Evolutionary conservation across 2,888 invertebrate species (phyloP).

Genomic region (Agrochola lota): DNA sequence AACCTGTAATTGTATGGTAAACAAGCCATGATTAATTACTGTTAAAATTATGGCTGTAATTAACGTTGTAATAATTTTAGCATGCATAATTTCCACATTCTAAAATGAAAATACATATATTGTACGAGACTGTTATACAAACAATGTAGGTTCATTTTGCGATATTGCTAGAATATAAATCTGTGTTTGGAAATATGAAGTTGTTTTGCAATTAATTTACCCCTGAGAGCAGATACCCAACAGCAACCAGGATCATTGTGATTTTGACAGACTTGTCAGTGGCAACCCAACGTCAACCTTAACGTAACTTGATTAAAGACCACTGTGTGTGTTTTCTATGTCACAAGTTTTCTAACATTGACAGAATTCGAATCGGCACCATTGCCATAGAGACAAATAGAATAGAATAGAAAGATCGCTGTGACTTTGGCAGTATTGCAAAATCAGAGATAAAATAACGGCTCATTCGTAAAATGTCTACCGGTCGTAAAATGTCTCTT

Average conservation of each 20-base stretch:
- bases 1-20: conserved; percentile 58
- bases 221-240: too few species aligned
- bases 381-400: background rate
- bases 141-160: background rate
- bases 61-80: conserved; percentile 41
- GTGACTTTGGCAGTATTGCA: background rate
- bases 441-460: background rate
- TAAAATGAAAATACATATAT: conserved; percentile 59
- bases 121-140: conserved; percentile 29
- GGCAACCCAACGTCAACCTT: background rate
- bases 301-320: background rate
- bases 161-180: background rate
- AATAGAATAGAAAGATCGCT: background rate
- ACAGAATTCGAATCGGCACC: background rate
- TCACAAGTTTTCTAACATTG: background rate
- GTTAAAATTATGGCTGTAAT: conserved; percentile 53
- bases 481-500: too few species aligned
- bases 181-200: background rate
- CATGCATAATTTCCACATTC: conserved; percentile 50
- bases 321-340: background rate
- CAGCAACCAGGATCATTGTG: background rate
- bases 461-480: too few species aligned
- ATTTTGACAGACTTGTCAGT: background rate
- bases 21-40: conserved; percentile 61
- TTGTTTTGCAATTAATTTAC: too few species aligned